Evolutionary conservation across 2,888 invertebrate genomes (phyloP).

Genomic region (Hoplodrina blanda): DNA sequence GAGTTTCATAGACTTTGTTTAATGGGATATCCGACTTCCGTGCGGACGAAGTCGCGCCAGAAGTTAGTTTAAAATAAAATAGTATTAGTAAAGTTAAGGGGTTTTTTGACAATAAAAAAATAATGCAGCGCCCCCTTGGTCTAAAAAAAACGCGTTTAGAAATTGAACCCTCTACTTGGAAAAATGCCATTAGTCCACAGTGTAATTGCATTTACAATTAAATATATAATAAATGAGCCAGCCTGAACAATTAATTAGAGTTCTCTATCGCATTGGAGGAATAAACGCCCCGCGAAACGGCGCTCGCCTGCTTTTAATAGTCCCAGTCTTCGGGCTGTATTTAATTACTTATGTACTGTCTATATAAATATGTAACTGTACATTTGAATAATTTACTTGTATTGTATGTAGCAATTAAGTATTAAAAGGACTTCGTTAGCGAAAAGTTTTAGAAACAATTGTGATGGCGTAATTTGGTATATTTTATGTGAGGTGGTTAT

Average conservation of each 20-base stretch:
- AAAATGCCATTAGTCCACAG: constrained; percentile 59
- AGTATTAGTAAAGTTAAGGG: no score
- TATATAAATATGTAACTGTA: constrained; percentile 61
- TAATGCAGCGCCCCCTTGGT: no score
- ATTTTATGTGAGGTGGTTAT: background rate
- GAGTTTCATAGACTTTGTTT: no score
- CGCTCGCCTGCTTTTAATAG: constrained; percentile 85
- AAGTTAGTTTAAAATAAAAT: no score
- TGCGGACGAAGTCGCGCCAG: no score
- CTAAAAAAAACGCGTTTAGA: constrained; percentile 2
- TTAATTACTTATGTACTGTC: constrained; percentile 81
- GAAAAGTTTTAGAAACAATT: constrained; percentile 8
- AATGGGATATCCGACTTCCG: no score
- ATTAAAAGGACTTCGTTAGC: constrained; percentile 28
- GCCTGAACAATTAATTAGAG: constrained; percentile 75
- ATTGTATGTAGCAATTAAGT: constrained; percentile 48
- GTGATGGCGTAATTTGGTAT: constrained; percentile 2
- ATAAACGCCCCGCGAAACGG: constrained; percentile 77
- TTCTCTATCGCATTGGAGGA: constrained; percentile 74
- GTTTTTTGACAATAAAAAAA: no score
- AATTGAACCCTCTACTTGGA: constrained; percentile 35
- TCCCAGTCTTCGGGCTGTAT: constrained; percentile 77
- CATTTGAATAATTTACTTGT: constrained; percentile 52
- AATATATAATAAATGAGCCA: constrained; percentile 74
- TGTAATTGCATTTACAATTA: constrained; percentile 73